Conservation (phyloP, 2,888 invertebrate species). For the Dryobotodes eremita region DNA sequence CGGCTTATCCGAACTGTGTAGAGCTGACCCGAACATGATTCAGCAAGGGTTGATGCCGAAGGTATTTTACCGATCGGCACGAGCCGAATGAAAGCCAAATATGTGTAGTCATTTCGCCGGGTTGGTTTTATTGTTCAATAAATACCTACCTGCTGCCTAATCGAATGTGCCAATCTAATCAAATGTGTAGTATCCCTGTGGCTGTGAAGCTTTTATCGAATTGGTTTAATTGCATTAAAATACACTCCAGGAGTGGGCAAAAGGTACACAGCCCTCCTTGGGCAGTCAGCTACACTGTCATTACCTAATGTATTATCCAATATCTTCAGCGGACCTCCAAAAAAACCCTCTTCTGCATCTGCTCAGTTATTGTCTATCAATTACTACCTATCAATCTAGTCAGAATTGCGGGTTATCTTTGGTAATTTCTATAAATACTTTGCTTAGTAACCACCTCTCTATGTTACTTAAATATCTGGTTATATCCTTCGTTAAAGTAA, state of each 20-base stretch:
- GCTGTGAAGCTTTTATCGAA: background rate
- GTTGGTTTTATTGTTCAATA: background rate
- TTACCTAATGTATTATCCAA: no score
- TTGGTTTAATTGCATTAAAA: background rate
- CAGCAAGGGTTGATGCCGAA: background rate
- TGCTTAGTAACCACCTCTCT: background rate
- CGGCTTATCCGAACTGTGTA: background rate
- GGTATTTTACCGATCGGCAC: background rate
- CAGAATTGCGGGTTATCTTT: background rate
- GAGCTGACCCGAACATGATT: background rate
- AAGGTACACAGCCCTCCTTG: background rate
- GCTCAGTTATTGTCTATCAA: no score
- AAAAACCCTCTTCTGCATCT: no score
- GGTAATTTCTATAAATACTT: conserved; percentile 1
- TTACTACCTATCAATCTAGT: background rate
- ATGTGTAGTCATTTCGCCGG: no score
- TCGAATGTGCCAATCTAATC: no score
- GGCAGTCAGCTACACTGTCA: no score
- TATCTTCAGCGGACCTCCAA: no score
- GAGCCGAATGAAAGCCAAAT: background rate
- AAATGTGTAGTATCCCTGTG: background rate
- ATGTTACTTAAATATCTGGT: conserved; percentile 24
- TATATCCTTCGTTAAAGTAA: conserved; percentile 51
- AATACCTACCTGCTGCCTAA: background rate
- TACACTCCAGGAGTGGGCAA: background rate